Evolutionary conservation across 2,888 invertebrate genomes (phyloP).

Genomic region (Globia sparganii): DNA sequence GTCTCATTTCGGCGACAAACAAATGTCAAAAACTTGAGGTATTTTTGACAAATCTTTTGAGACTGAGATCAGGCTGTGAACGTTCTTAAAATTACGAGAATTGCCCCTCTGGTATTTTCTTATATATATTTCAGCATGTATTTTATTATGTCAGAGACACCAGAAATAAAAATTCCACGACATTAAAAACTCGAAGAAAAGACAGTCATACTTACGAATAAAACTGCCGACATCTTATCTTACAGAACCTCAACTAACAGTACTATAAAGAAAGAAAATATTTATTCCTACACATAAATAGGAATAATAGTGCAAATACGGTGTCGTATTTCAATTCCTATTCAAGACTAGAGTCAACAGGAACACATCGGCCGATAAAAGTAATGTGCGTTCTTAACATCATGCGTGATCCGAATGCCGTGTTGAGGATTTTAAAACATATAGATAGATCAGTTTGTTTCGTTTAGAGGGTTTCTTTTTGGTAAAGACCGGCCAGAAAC

Average conservation of each 20-base stretch:
- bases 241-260: not conserved
- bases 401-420: slow-evolving; percentile 53
- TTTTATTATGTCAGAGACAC: not conserved
- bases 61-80: too few species aligned
- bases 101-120: not conserved
- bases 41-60: too few species aligned
- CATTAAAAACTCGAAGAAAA: not conserved
- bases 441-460: slow-evolving; percentile 17
- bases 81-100: too few species aligned
- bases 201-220: not conserved
- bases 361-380: slow-evolving; percentile 22
- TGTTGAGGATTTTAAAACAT: slow-evolving; percentile 37
- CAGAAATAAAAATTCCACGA: not conserved
- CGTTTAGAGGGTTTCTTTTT: not conserved
- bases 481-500: not conserved
- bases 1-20: too few species aligned
- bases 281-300: not conserved
- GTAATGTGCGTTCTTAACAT: slow-evolving; percentile 40
- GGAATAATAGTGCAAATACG: slow-evolving; percentile 20
- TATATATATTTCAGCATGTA: not conserved
- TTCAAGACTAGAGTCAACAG: slow-evolving; percentile 54
- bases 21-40: too few species aligned
- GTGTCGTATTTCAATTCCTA: slow-evolving; percentile 51
- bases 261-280: slow-evolving; percentile 4
- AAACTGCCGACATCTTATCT: not conserved